These are phyloP conservation scores for Coleophora flavipennella DNA, from an alignment of 2,888 invertebrate species.

Conservation along the genomic window DNA sequence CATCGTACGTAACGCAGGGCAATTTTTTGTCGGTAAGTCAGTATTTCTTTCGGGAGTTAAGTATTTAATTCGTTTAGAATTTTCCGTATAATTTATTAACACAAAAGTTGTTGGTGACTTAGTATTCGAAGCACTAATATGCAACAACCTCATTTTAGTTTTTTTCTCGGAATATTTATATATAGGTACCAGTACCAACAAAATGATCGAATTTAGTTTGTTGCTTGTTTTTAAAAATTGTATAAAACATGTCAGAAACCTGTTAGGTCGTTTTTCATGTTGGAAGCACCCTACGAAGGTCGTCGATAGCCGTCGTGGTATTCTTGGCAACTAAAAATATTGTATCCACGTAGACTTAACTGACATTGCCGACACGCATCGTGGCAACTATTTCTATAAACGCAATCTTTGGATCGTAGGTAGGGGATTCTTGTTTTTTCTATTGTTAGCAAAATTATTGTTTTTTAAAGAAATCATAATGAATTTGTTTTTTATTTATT, in stretches of 20 bases:
- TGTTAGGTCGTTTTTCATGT: slow-evolving; percentile 23
- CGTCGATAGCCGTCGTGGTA: slow-evolving; percentile 22
- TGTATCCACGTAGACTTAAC: slow-evolving; percentile 41
- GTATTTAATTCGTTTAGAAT: too few species aligned
- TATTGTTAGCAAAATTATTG: too few species aligned
- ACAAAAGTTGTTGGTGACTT: too few species aligned
- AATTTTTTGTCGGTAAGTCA: too few species aligned
- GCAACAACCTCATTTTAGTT: neutral
- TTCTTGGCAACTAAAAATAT: slow-evolving; percentile 39
- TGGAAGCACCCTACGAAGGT: slow-evolving; percentile 41
- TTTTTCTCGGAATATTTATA: neutral
- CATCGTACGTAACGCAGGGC: too few species aligned
- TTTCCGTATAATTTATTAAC: neutral
- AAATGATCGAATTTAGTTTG: neutral
- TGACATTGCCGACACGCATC: slow-evolving; percentile 52
- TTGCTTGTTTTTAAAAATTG: too few species aligned
- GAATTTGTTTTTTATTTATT: too few species aligned
- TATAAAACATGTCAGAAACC: slow-evolving; percentile 5
- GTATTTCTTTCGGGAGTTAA: too few species aligned
- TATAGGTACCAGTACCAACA: neutral
- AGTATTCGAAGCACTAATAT: too few species aligned
- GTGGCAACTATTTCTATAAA: slow-evolving; percentile 42
- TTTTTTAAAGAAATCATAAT: too few species aligned
- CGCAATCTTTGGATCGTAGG: slow-evolving; percentile 18
- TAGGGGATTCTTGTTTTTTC: too few species aligned